Conservation (phyloP, 2,797 vertebrate species). For the Scolopax rusticola region DNA sequence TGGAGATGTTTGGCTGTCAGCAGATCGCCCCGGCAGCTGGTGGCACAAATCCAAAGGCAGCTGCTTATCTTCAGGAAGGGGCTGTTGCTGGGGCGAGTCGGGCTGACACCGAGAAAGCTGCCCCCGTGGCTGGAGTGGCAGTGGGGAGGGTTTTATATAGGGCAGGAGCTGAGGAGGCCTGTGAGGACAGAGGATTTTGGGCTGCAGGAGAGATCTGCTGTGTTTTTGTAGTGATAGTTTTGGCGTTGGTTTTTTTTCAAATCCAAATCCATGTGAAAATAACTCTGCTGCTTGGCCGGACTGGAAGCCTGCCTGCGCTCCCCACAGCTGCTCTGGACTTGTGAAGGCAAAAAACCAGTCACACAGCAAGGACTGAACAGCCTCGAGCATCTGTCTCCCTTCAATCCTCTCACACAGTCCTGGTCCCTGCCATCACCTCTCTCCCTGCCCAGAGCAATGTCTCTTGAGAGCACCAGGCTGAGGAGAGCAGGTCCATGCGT, state of each 20-base stretch:
- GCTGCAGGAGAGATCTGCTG: background rate
- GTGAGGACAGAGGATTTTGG: background rate
- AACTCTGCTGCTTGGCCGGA: background rate
- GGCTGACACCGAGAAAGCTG: background rate
- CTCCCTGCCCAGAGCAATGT: background rate
- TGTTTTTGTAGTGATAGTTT: background rate
- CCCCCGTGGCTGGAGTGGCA: background rate
- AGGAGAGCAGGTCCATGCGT: background rate
- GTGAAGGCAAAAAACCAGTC: background rate
- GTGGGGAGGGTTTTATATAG: background rate
- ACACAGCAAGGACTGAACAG: background rate
- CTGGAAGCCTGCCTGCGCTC: background rate
- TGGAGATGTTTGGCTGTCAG: constrained; percentile 58
- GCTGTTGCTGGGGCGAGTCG: background rate
- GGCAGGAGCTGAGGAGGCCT: background rate
- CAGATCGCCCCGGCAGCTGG: constrained; percentile 41
- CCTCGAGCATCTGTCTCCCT: background rate
- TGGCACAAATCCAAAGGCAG: constrained; percentile 61
- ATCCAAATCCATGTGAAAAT: background rate
- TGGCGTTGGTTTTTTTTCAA: background rate
- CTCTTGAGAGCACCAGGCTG: background rate
- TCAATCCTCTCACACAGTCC: background rate
- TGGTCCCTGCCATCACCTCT: background rate
- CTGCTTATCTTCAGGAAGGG: constrained; percentile 57
- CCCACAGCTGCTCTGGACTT: constrained; percentile 20